Base-by-base conservation (phyloP, 2,888 invertebrate genomes). In the Sialis lutaria region DNA sequence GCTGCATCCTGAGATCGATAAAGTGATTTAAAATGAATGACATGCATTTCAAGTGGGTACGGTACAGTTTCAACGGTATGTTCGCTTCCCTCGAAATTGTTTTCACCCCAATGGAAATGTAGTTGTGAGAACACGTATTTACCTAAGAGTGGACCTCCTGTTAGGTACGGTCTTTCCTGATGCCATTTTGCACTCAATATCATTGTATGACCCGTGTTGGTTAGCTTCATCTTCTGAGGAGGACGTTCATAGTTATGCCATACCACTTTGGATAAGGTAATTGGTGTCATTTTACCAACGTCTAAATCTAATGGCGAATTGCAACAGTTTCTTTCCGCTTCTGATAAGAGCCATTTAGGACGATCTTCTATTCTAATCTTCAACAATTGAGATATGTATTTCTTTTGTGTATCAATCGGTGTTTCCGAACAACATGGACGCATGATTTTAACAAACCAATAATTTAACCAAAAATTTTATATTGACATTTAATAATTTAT, bases 41-140 rank as follows among this genome's bases (percentile, higher is more conserved):
- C 69, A 60, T 81, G 82, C 69, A 81, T 70, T 68, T 82, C 81
- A 42, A 72, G 70, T 1, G 79, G 75, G 55, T 71, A 65, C 32
- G 62, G 65, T 48, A 59, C 57, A 35, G 60, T 68, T 51, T 80
- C 77, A 0, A 78, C 62, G 0, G 70, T 67, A 53, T 82, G 81
- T 39, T 79, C 80, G 49, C 79, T 79, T 2, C 82, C 82, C 50
- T 71, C 68, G 63, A 70, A 69, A 58, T 75, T 69, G 50, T 70
- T 64, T 1, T 62, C 55, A 1, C 80, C 79, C 82, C 81, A 82
- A 56, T 82, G 80, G 55, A 82, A 77, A 59, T 82, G 80, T 35
- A 79, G 62, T 59, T 81, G 79, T 0, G 78, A 75, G 45, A 81
- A 68, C 1, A 75, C 64, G 53, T 79, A 79, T 49, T 73, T 75